Evolutionary conservation across 2,888 invertebrate species (phyloP), one percentile per base, ranked within the genome.

Genomic region (Torymus aiolomorphi): DNA sequence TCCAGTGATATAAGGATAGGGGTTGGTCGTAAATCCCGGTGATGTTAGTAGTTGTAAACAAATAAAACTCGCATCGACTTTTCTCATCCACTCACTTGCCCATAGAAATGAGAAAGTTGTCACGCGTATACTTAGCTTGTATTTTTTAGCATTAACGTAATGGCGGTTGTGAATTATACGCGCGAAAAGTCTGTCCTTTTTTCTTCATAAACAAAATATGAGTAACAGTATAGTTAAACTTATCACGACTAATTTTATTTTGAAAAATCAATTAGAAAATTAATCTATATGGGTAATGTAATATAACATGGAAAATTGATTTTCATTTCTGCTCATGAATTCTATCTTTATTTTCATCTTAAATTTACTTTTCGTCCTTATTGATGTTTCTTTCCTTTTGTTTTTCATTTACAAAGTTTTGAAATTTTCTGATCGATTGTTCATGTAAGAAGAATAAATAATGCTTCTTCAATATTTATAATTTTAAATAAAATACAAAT

Each of bases 51-150:
- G 54, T 59, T 65, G 65, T 77, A 80, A 31, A 57, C 3, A 57
- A 72, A 66, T 81, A 72, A 72, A 78, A 81, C 72, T 78, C 76
- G 72, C 76, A 81, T 81, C 24, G 63, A 73, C 61, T 78, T 65
- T 77, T 74, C 70, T 76, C 54, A 69, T 63, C 14, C 59, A 74
- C 70, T 62, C 76, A 80, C 65, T 77, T 80, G 72, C 69, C 69
- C 77, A 76, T 67, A 66, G 54, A 66, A 18, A 74, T 8, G 59
- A 76, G 57, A 73, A 77, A 62, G 65, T 80, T 74, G 51, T 77
- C 70, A 70, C 49, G 59, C n/a, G 49, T 57, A 62, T 75, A 67
- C 61, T 62, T 72, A 81, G 71, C 62, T 78, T 78, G 56, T 80
- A 81, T 78, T 76, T 78, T 76, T 76, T 76, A 77, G 65, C n/a